A percentile compares a stretch with the other conserved stretches of the same genome.
Evolutionary conservation across 2,888 invertebrate species (phyloP).

Genomic region (Philonicus albiceps): DNA sequence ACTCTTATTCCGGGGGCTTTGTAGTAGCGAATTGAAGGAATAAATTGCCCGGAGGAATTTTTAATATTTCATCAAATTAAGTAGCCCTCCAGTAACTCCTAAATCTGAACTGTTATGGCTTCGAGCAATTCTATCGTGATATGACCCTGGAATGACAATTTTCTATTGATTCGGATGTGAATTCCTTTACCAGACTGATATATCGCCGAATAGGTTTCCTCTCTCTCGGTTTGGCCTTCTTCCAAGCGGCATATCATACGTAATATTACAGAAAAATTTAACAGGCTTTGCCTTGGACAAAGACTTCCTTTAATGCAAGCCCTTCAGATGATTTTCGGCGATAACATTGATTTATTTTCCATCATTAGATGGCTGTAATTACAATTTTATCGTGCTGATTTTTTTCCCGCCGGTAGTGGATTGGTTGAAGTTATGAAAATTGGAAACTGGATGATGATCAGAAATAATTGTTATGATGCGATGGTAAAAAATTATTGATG

Average conservation of each 20-base stretch:
- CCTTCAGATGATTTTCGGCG: neutral
- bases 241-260: neutral
- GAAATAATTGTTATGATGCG: no score
- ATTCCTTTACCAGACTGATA: constrained; percentile 21
- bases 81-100: constrained; percentile 53
- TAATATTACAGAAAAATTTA: neutral
- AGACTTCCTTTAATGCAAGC: neutral
- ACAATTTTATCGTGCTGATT: neutral
- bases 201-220: neutral
- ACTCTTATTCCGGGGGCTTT: constrained; percentile 29
- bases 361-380: neutral
- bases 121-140: constrained; percentile 24
- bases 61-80: constrained; percentile 64
- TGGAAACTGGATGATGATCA: no score
- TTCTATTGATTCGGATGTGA: constrained; percentile 21
- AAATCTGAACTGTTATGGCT: constrained; percentile 38
- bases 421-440: no score
- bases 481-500: no score
- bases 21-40: constrained; percentile 43
- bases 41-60: constrained; percentile 55
- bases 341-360: neutral
- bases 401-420: neutral
- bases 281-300: neutral
- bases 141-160: constrained; percentile 23
- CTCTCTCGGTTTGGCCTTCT: neutral